Evolutionary conservation across 2,113 vertebrate genomes (phyloP), one percentile per base, ranked within the genome.

Genomic region (Junco hyemalis): DNA sequence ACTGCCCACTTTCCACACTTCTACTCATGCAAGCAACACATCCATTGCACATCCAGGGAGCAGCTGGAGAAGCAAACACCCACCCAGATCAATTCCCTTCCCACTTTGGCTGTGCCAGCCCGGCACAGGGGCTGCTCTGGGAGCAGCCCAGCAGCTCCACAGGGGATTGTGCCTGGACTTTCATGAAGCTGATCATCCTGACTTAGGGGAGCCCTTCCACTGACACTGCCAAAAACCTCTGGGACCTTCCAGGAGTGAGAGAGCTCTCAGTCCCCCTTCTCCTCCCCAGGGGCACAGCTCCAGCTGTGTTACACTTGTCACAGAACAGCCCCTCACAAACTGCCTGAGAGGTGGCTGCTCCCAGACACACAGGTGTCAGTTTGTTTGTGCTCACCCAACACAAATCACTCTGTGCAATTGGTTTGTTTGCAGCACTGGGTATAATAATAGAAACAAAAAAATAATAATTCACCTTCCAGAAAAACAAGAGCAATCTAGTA

Each of bases 331-430:
- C 31, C 77, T 47, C 47, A 36, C 36, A 51, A 64, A 42, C n/a
- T 38, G 21, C 80, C 51, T 8, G 28, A 29, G 33, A 21, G 29
- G 60, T 6, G 19, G 76, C 76, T 35, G 36, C 61, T 48, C 28
- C 3, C 2, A 74, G 45, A 56, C 56, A 42, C 5, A 42, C 0
- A 1, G 15, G 5, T n/a, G n/a, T 35, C 28, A 48, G 17, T 51
- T 56, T 69, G 42, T 12, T 80, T 54, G 69, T 50, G 29, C 48
- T 56, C 14, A 54, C 24, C 25, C 82, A 35, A 6, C 12, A 33
- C 38, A 33, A 70, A 65, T 16, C n/a, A 6, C 25, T 64, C 31
- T 3, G 8, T 28, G 24, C 21, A 24, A 61, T 47, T 65, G 17
- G 9, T 92, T 63, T 81, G n/a, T 77, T 48, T 87, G 57, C 24